Evolutionary conservation across 2,888 invertebrate genomes (phyloP), one percentile per base, ranked within the genome.

Genomic region (Orthosia gothica): DNA sequence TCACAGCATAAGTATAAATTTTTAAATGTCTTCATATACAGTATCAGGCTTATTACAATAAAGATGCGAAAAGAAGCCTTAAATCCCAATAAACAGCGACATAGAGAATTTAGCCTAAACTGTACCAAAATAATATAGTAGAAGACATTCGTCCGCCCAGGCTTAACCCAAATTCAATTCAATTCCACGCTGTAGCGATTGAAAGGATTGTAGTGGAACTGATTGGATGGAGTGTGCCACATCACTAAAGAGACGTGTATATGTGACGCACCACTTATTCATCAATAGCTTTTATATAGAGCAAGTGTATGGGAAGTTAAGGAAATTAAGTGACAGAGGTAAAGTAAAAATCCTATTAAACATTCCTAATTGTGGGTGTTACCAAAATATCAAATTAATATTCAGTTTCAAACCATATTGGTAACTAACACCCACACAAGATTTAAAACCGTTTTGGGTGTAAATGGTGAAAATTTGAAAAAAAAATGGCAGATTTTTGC

Each of bases 111-210:
- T 58, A 71, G 32, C 7, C 16, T 52, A 13, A 61, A 79, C n/a
- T 50, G 52, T 57, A 64, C 40, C 26, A 69, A 73, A 74, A 65
- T 63, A 45, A 63, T 63, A 45, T 62, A 54, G 64, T 70, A 52
- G 45, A 13, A 52, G 47, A 58, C 55, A 57, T 55, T 72, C 67
- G 58, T 63, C 57, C 54, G 18, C 47, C 23, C 63, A 69, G n/a
- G n/a, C n/a, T 81, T 69, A 69, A 69, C 54, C 32, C 55, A 73
- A 78, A 82, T 66, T 77, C 73, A 45, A 70, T 76, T 75, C 71
- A 72, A 84, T 76, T 66, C 61, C 58, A 76, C 69, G 62, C 59
- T 50, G 47, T 52, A 59, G 55, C 64, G 55, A 70, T 76, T 73
- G 65, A 77, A 81, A 78, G 63, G n/a, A n/a, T n/a, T n/a, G n/a